A percentile compares a stretch with the other conserved stretches of the same genome.
phyloP scores from a whole-genome alignment of 92 coral and sea anemone species.

The Phenganax stokvisi region DNA sequence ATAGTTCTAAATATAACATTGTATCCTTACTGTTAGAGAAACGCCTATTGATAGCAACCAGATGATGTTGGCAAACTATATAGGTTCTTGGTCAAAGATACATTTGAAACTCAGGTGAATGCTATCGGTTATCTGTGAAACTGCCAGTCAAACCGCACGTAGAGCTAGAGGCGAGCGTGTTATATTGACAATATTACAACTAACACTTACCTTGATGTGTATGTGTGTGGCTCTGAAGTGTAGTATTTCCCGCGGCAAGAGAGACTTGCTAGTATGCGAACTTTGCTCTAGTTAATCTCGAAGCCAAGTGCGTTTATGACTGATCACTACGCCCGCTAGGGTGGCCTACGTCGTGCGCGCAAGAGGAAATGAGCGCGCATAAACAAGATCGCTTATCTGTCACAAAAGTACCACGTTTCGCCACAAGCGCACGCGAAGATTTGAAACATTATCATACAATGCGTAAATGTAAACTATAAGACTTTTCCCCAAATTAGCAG shows the following conservation, averaged over 20 bases:
- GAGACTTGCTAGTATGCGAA: neutral
- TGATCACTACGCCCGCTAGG: neutral
- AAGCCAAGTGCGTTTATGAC: neutral
- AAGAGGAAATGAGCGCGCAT: slow-evolving; percentile 19
- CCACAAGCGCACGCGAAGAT: neutral
- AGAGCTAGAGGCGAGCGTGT: neutral
- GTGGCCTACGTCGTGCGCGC: slow-evolving; percentile 23
- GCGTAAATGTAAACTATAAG: neutral
- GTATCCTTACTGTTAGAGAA: neutral
- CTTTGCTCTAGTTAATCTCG: neutral
- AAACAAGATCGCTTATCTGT: slow-evolving; percentile 27
- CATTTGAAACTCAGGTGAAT: neutral
- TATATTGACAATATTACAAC: neutral
- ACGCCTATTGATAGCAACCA: neutral
- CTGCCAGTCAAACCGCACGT: neutral
- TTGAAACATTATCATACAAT: neutral
- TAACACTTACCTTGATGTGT: slow-evolving; percentile 1
- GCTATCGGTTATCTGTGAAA: neutral
- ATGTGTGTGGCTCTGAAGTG: neutral
- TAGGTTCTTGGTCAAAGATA: neutral
- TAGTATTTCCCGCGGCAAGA: neutral
- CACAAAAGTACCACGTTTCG: neutral
- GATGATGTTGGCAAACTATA: neutral
- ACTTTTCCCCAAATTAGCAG: neutral
- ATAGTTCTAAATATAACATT: neutral